Conservation (phyloP, 1,140 invertebrate genomes). For the Diorhabda elongata region DNA sequence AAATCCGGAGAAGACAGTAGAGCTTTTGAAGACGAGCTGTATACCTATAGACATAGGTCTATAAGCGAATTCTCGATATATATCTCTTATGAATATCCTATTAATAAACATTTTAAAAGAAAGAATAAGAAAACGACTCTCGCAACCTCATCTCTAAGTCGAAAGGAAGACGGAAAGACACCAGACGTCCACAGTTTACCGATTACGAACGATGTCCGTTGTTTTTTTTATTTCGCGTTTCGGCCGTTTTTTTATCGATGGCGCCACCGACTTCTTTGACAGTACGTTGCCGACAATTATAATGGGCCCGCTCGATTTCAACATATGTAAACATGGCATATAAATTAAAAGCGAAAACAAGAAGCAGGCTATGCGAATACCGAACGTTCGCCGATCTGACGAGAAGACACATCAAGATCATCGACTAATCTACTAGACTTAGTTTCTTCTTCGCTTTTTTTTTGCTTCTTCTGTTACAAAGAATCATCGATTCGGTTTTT, state of each 20-base stretch:
- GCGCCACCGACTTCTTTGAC: conserved; percentile 19
- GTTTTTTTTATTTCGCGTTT: conserved; percentile 15
- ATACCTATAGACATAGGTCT: background rate
- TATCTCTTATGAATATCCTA: conserved; percentile 16
- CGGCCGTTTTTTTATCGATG: conserved; percentile 18
- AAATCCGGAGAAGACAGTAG: background rate
- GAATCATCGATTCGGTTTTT: conserved; percentile 6
- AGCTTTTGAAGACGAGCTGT: background rate
- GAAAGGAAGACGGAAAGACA: conserved; percentile 16
- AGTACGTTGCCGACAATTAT: conserved; percentile 19
- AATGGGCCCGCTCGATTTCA: conserved; percentile 19
- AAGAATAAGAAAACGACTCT: conserved; percentile 5
- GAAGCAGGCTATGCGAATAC: conserved; percentile 10
- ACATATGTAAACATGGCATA: conserved; percentile 18
- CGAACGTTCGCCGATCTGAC: conserved; percentile 8
- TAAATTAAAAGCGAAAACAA: conserved; percentile 15
- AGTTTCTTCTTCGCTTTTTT: background rate
- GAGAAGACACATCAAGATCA: conserved; percentile 18
- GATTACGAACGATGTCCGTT: background rate
- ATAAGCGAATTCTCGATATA: conserved; percentile 8
- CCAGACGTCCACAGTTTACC: conserved; percentile 12
- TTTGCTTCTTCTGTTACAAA: background rate
- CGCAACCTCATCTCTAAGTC: background rate
- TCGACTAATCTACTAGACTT: conserved; percentile 3
- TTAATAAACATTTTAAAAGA: conserved; percentile 14